These are phyloP conservation scores for Brevimyrus niger DNA, from an alignment of 2,113 vertebrate genomes.

Conservation along the genomic window DNA sequence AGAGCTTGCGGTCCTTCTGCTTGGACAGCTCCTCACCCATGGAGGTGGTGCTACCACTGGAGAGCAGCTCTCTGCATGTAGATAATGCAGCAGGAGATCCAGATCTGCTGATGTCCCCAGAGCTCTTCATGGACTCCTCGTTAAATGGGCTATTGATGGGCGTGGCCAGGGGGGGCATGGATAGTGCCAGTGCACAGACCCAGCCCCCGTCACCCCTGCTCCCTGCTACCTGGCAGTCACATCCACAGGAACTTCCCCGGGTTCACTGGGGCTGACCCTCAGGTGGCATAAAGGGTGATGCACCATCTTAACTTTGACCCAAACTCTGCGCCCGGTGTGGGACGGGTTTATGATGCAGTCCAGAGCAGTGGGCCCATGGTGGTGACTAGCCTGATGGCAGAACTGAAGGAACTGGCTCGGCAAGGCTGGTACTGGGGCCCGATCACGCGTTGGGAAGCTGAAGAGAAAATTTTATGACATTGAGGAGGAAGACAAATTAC, in stretches of 20 bases:
- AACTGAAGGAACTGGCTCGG: slow-evolving; percentile 78
- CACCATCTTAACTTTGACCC: slow-evolving; percentile 81
- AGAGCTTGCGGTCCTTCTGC: slow-evolving; percentile 65
- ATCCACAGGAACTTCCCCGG: slow-evolving; percentile 70
- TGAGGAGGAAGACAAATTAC: too few species aligned
- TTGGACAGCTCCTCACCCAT: slow-evolving; percentile 72
- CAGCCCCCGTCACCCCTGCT: slow-evolving; percentile 69
- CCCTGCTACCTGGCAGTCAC: slow-evolving; percentile 66
- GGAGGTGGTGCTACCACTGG: slow-evolving; percentile 66
- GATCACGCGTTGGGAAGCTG: slow-evolving; percentile 80
- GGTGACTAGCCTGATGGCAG: slow-evolving; percentile 78
- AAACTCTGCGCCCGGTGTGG: slow-evolving; percentile 72
- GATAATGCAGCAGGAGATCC: slow-evolving; percentile 55
- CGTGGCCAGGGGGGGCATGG: slow-evolving; percentile 62
- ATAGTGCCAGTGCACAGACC: slow-evolving; percentile 61
- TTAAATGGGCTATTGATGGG: slow-evolving; percentile 62
- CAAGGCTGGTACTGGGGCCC: slow-evolving; percentile 92
- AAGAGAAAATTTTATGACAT: too few species aligned
- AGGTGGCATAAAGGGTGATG: slow-evolving; percentile 65
- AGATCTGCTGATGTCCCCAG: slow-evolving; percentile 58
- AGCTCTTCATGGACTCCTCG: slow-evolving; percentile 64
- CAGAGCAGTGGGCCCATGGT: slow-evolving; percentile 74
- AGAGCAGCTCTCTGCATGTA: slow-evolving; percentile 53
- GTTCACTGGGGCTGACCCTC: slow-evolving; percentile 64
- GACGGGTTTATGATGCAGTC: slow-evolving; percentile 77